A percentile compares a stretch with the other conserved stretches of the same genome.
phyloP scores from a whole-genome alignment of 2,113 vertebrate genomes.

The Ptilorrhoa leucosticta region DNA sequence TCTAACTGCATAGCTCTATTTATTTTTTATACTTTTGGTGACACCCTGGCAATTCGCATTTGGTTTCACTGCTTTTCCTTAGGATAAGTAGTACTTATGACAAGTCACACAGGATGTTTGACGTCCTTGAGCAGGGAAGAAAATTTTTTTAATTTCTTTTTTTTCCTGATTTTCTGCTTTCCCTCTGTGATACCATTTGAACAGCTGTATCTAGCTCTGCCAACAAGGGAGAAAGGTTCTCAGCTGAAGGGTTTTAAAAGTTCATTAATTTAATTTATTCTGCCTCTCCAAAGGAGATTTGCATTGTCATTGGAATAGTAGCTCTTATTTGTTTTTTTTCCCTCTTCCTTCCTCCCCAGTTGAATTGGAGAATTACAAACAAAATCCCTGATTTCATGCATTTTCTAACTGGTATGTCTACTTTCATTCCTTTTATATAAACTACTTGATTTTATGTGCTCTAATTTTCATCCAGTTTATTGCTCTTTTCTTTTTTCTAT shows the following conservation, averaged over 20 bases:
- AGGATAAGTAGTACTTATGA: background rate
- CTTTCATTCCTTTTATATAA: slow-evolving; percentile 3
- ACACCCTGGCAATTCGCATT: background rate
- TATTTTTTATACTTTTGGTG: background rate
- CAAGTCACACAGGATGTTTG: background rate
- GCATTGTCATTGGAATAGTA: background rate
- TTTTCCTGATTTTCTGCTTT: background rate
- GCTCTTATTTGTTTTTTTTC: background rate
- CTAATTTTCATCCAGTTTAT: background rate
- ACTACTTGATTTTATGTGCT: background rate
- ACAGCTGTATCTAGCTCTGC: slow-evolving; percentile 8
- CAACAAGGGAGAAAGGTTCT: background rate
- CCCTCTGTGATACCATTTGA: background rate
- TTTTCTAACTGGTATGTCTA: background rate
- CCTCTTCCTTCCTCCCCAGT: background rate
- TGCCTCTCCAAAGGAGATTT: background rate
- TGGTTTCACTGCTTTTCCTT: background rate
- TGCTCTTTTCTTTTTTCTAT: background rate
- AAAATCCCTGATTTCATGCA: background rate
- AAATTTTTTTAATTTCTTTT: background rate
- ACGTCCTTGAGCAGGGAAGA: background rate
- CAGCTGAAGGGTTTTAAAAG: slow-evolving; percentile 15
- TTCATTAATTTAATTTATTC: slow-evolving; percentile 40
- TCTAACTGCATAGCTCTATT: background rate
- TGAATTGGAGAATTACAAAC: background rate